Evolutionary conservation across 2,888 invertebrate genomes (phyloP).

Genomic region (Diadromus collaris): DNA sequence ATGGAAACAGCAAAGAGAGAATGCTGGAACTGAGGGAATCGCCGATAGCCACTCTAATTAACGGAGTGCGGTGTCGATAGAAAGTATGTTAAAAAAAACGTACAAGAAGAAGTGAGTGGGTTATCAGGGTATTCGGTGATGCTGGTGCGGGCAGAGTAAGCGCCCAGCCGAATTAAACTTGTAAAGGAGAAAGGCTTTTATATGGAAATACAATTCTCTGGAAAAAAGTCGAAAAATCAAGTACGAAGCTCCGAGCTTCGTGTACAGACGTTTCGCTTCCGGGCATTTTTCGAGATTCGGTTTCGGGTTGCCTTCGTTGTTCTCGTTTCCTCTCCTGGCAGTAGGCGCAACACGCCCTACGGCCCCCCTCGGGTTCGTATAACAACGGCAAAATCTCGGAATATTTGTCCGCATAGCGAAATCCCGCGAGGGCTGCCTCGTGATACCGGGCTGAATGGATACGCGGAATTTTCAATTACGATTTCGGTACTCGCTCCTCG

Average conservation of each 20-base stretch:
- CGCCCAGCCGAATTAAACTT: conserved; percentile 24
- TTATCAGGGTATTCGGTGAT: conserved; percentile 7
- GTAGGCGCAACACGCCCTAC: neutral
- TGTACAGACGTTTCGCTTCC: neutral
- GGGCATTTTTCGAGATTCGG: neutral
- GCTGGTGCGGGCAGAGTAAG: neutral
- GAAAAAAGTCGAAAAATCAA: neutral
- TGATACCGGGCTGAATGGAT: conserved; percentile 9
- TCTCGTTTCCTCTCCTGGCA: neutral
- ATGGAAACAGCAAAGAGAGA: conserved; percentile 16
- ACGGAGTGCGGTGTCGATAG: conserved; percentile 16
- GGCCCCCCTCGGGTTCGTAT: neutral
- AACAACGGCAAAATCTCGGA: conserved; percentile 31
- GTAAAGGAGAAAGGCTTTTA: conserved; percentile 17
- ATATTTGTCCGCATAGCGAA: conserved; percentile 31
- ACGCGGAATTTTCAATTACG: conserved; percentile 49
- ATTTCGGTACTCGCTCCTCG: conserved; percentile 19
- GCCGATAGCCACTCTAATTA: conserved; percentile 32
- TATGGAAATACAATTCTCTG: conserved; percentile 14
- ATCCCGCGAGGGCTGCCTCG: conserved; percentile 6
- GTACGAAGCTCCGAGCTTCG: neutral
- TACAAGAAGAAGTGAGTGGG: neutral
- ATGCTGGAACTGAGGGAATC: neutral
- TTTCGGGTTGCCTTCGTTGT: neutral
- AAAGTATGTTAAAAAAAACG: neutral